Evolutionary conservation across 2,888 invertebrate genomes (phyloP), one percentile per base, ranked within the genome.

Genomic region (Tetramorium bicarinatum): DNA sequence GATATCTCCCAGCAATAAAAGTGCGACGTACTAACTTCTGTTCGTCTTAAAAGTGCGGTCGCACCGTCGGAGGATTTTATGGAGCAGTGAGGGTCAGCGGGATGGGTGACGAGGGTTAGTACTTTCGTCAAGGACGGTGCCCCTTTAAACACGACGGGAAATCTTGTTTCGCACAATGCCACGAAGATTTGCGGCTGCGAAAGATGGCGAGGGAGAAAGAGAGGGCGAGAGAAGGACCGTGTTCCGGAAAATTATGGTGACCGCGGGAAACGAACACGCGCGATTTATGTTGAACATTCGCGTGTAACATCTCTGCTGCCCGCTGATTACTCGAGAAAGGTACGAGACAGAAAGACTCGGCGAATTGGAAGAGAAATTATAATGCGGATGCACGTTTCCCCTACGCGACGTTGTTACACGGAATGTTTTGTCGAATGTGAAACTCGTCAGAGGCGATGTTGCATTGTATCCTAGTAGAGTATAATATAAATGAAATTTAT

Each of bases 1-100:
- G 80, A 85, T 66, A 82, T 76, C 59, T 44, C 47, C 38, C 29
- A 38, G 87, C 88, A 88, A 90, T 89, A 90, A 89, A 89, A 89
- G 85, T 84, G 79, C 83, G 82, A 77, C 87, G 77, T 66, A 80
- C 72, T n/a, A 72, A 71, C 88, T 88, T 89, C 85, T 86, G 87
- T 88, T 83, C 85, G 83, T 86, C 88, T 90, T 86, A 87, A 87
- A 89, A 89, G 88, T 88, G 86, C 85, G 88, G 59, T 76, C 82
- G 72, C 25, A 44, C 79, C 83, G 85, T 62, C 80, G 83, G 86
- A 86, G 89, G 83, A 89, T 86, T 89, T 89, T 89, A 89, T 85
- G 76, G 89, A 25, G 47, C 47, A 21, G 49, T 34, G 66, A 49
- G 76, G 44, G 79, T 67, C 87, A 44, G 59, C 59, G 88, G 87